Conservation (phyloP, 2,797 vertebrate species). For the Ctenochaetus hawaiiensis region DNA sequence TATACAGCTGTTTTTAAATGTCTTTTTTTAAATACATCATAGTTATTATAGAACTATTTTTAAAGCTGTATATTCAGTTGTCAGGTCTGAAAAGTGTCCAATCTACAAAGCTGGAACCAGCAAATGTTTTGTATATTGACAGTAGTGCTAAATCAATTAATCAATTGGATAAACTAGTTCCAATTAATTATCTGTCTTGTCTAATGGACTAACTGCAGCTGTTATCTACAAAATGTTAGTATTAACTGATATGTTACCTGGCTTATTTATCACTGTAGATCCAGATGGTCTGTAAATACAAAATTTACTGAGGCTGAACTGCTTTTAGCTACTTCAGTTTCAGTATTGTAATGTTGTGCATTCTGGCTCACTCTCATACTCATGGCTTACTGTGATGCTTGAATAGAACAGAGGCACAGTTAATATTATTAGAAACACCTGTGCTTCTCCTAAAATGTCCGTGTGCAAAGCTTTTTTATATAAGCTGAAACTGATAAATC, state of each 20-base stretch:
- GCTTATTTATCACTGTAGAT: neutral
- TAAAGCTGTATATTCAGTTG: too few species aligned
- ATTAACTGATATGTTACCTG: neutral
- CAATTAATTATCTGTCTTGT: neutral
- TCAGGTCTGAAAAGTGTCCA: too few species aligned
- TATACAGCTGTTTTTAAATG: neutral
- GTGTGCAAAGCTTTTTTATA: neutral
- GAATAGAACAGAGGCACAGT: neutral
- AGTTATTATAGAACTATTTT: neutral
- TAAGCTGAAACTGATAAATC: neutral
- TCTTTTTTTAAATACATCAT: neutral
- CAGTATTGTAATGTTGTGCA: neutral
- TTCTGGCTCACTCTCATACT: neutral
- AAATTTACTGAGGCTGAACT: neutral
- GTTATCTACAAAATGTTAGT: neutral
- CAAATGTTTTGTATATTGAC: neutral
- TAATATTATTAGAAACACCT: neutral
- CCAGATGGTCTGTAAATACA: neutral
- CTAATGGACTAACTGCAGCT: neutral
- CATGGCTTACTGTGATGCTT: neutral
- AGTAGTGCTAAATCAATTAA: too few species aligned
- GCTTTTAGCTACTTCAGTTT: neutral
- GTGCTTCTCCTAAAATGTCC: neutral
- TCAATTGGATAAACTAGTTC: too few species aligned
- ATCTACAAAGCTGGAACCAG: neutral